Evolutionary conservation across 2,113 vertebrate genomes (phyloP).

Genomic region (Gobius niger): DNA sequence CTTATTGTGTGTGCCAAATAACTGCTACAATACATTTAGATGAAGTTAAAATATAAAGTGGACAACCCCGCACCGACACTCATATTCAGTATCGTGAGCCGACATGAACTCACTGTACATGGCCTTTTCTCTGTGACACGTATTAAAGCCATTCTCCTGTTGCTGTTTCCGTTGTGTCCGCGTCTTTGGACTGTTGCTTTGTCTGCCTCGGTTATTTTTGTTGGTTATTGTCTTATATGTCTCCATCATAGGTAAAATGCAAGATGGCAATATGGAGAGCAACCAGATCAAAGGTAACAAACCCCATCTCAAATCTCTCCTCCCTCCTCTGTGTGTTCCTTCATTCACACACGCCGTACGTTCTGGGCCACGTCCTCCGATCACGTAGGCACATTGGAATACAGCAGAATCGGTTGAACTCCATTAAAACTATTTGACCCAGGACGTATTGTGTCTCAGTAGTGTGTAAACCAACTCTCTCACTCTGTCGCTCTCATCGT

Average conservation of each 20-base stretch:
- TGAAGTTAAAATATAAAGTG: conserved; percentile 6
- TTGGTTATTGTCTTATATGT: conserved; percentile 92
- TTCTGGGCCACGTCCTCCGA: conserved; percentile 43
- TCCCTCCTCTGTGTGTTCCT: conserved; percentile 16
- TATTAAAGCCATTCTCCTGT: conserved; percentile 80
- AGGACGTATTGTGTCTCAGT: conserved; percentile 39
- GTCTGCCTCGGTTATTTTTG: conserved; percentile 83
- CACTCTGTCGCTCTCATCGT: conserved; percentile 60
- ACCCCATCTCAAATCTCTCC: conserved; percentile 65
- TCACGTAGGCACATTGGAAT: background rate
- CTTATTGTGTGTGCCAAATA: conserved; percentile 41
- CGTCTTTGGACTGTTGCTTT: conserved; percentile 60
- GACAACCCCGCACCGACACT: background rate
- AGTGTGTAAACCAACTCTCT: conserved; percentile 36
- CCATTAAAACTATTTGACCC: conserved; percentile 33
- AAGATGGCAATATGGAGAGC: conserved; percentile 99
- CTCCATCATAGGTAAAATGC: conserved; percentile 99
- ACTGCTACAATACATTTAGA: conserved; percentile 36
- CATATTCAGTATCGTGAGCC: conserved; percentile 17
- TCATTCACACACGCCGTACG: conserved; percentile 30
- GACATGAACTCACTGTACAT: conserved; percentile 36
- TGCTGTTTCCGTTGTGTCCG: conserved; percentile 52
- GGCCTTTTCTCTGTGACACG: conserved; percentile 65
- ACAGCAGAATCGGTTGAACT: background rate
- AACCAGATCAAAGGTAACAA: conserved; percentile 99